Conservation (phyloP, 92 coral and sea anemone genomes). For the Palythoa grandiflora region DNA sequence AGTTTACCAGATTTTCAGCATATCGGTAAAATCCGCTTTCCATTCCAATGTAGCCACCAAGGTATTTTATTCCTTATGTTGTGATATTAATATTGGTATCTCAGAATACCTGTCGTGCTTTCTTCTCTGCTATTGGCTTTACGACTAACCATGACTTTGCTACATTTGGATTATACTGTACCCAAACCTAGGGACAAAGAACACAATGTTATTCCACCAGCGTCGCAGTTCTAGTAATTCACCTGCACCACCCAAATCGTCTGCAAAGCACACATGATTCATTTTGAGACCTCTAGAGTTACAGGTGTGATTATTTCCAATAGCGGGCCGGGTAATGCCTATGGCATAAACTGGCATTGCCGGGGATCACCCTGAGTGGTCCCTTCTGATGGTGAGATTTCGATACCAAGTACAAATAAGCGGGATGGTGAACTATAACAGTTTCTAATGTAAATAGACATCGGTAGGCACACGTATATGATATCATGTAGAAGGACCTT, state of each 20-base stretch:
- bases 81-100: constrained; percentile 21
- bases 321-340: background rate
- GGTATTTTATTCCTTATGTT: constrained; percentile 47
- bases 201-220: no score
- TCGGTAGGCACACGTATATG: background rate
- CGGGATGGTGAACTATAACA: no score
- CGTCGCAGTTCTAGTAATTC: no score
- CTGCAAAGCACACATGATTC: no score
- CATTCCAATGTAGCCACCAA: no score
- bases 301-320: constrained; percentile 1
- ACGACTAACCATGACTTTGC: no score
- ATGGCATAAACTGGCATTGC: constrained; percentile 3
- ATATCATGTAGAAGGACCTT: no score
- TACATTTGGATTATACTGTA: no score
- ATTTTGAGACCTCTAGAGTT: background rate
- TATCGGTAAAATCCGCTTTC: constrained; percentile 32
- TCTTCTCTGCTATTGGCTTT: constrained; percentile 33
- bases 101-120: no score
- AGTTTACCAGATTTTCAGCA: no score
- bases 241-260: background rate
- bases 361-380: constrained; percentile 48
- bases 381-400: constrained; percentile 31
- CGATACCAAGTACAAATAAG: no score
- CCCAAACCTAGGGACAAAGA: background rate
- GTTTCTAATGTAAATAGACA: constrained; percentile 2